A percentile compares a stretch with the other conserved stretches of the same genome.
Evolutionary conservation across 2,888 invertebrate genomes (phyloP).

Genomic region (Drosophila macrospina): DNA sequence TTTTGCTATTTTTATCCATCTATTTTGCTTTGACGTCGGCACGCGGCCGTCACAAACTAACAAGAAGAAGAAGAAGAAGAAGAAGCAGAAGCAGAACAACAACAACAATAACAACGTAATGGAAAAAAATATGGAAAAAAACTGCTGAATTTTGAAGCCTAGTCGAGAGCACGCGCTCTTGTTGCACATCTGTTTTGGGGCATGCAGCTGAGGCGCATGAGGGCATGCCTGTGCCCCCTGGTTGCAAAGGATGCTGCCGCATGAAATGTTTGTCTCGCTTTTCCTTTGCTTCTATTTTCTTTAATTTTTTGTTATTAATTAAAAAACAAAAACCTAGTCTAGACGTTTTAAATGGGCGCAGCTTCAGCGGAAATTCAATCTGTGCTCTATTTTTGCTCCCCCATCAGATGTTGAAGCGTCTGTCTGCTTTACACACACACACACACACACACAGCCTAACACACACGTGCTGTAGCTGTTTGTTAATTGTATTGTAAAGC

Average conservation of each 20-base stretch:
- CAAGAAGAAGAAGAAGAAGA: slow-evolving; percentile 17
- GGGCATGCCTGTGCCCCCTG: slow-evolving; percentile 34
- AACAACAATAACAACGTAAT: slow-evolving; percentile 19
- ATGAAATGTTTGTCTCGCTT: slow-evolving; percentile 56
- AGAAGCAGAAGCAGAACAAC: too few species aligned
- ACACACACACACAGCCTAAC: not conserved
- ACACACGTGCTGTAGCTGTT: slow-evolving; percentile 44
- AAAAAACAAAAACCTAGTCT: slow-evolving; percentile 68
- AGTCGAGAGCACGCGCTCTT: slow-evolving; percentile 71
- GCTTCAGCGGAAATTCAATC: slow-evolving; percentile 76
- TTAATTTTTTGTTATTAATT: slow-evolving; percentile 64
- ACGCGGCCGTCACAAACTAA: slow-evolving; percentile 55
- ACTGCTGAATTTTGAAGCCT: slow-evolving; percentile 60
- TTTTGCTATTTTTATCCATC: slow-evolving; percentile 75
- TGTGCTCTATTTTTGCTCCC: slow-evolving; percentile 70
- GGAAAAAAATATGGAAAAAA: slow-evolving; percentile 22
- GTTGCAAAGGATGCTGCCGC: slow-evolving; percentile 45
- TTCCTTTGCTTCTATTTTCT: slow-evolving; percentile 10
- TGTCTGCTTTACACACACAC: slow-evolving; percentile 20
- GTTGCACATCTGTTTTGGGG: slow-evolving; percentile 62
- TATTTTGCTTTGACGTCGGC: slow-evolving; percentile 67
- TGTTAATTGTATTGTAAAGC: slow-evolving; percentile 39
- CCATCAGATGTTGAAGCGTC: slow-evolving; percentile 35
- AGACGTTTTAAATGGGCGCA: slow-evolving; percentile 71
- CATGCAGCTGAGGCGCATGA: slow-evolving; percentile 55